Evolutionary conservation across 2,113 vertebrate species (phyloP).

Genomic region (Salvelinus alpinus): DNA sequence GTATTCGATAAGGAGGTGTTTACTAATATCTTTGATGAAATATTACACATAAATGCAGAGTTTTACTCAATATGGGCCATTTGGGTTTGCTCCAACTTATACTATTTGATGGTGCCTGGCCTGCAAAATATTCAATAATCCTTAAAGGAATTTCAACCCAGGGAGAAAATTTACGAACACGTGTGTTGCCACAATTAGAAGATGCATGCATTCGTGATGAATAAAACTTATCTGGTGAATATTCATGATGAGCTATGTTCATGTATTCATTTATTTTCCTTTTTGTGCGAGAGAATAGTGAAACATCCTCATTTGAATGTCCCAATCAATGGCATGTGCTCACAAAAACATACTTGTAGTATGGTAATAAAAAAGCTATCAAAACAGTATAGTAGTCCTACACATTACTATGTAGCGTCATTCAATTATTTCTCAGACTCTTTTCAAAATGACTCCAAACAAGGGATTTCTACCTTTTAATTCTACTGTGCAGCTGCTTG

Average conservation of each 20-base stretch:
- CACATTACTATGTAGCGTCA: background rate
- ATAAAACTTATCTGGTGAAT: background rate
- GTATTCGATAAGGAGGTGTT: too few relatives aligned
- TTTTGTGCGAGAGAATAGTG: background rate
- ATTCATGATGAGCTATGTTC: background rate
- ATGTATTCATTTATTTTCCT: background rate
- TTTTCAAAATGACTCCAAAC: background rate
- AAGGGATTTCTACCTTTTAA: background rate
- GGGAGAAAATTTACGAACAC: background rate
- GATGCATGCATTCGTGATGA: background rate
- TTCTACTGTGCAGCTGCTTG: background rate
- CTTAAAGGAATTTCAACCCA: background rate
- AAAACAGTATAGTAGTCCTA: too few relatives aligned
- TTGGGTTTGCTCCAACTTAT: too few relatives aligned
- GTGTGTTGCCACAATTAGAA: background rate
- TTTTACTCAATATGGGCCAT: conserved; percentile 1
- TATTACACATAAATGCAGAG: background rate
- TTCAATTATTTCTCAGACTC: too few relatives aligned
- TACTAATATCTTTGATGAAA: too few relatives aligned
- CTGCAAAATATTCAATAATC: background rate
- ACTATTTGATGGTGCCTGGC: background rate
- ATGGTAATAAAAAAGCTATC: too few relatives aligned
- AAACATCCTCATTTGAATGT: background rate
- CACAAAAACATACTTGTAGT: background rate
- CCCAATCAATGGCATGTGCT: too few relatives aligned